These are phyloP conservation scores for Colius striatus DNA, from an alignment of 2,113 vertebrate genomes.

Conservation along the genomic window DNA sequence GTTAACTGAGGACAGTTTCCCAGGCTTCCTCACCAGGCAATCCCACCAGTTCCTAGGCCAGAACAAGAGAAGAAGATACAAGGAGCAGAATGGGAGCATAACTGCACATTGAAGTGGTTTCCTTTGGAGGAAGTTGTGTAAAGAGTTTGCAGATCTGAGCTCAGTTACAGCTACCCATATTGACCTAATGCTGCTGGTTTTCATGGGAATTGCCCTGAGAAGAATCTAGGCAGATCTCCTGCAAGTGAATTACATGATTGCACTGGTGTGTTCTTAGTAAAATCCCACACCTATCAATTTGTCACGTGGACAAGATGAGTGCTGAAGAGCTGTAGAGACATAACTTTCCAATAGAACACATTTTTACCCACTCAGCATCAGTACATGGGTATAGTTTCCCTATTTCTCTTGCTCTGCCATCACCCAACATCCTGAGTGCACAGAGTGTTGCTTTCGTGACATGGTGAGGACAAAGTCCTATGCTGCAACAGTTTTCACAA, in stretches of 20 bases:
- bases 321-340: background rate
- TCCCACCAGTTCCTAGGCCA: background rate
- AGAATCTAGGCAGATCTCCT: background rate
- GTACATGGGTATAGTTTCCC: background rate
- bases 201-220: background rate
- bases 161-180: background rate
- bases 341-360: background rate
- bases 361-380: background rate
- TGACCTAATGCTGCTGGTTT: background rate
- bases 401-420: background rate
- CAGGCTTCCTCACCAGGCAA: background rate
- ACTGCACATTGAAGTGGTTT: background rate
- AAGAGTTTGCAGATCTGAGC: background rate
- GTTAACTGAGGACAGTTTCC: background rate
- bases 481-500: background rate
- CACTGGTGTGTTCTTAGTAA: background rate
- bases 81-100: background rate
- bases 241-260: background rate
- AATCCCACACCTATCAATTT: background rate
- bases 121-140: background rate
- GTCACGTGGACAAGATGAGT: background rate
- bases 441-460: background rate
- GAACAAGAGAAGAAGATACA: background rate
- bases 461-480: background rate
- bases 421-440: background rate